Base-by-base conservation (phyloP, 2,888 invertebrate genomes). In the Tetragonisca angustula region DNA sequence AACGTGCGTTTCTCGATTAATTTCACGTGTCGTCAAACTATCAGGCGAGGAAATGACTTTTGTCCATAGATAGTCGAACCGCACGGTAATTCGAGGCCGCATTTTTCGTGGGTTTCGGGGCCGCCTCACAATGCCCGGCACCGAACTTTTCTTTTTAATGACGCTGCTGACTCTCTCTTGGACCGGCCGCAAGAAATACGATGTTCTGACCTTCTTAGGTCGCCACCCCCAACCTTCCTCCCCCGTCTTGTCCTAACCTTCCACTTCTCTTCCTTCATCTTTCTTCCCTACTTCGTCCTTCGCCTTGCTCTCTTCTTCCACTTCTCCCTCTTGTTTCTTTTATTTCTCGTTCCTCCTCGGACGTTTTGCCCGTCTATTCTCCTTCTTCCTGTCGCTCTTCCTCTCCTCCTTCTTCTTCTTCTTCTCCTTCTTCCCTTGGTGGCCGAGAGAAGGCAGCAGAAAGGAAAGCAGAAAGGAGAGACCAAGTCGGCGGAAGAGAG, bases 141-240 rank as follows among this genome's bases (percentile, higher is more conserved):
- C 27, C 1, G 9, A 67, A 71, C 64, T 85, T 85, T 76, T 62
- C 85, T 84, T 76, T 80, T 85, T 72, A 81, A 85, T 72, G 70
- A 85, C 72, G 72, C 76, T 62, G 68, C 68, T 69, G 72, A 65
- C 85, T 80, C 71, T 56, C 71, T 59, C 27, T 61, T 36, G 27
- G 27, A 62, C 54, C 50, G 50, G 27, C 75, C 75, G 65, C 74
- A 85, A 81, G 85, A 85, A 85, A 85, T 85, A 85, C 85, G 77
- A 85, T 75, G 85, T 85, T 85, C 85, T 73, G 85, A 86, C 85
- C 85, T 85, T 85, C 85, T 85, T 85, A 86, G 85, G 85, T 86
- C 85, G 85, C 85, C 85, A 84, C 84, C 84, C 84, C 84, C 84
- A 69, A 83, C 79, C 78, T 84, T 75, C 84, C 74, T 68, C 67